Percentiles rank a stretch among this genome's conserved stretches.
Conservation (phyloP, 2,113 vertebrate genomes). For the Mus spicilegus region DNA sequence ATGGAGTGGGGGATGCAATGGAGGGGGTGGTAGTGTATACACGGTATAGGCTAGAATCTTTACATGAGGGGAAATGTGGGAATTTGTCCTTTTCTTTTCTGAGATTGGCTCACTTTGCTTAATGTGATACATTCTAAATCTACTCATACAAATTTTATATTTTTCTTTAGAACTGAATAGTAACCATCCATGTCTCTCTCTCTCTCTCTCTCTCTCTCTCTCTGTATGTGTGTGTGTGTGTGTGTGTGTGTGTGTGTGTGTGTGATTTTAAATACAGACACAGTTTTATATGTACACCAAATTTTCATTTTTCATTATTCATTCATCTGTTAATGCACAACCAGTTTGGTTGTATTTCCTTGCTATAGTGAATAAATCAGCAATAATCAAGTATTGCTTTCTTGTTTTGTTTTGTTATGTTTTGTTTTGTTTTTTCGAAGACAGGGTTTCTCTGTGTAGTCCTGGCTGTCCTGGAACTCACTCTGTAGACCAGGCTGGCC, state of each 20-base stretch:
- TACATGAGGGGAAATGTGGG: not conserved
- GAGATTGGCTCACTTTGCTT: not conserved
- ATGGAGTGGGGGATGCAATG: not conserved
- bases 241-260: too few species aligned
- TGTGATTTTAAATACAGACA: not conserved
- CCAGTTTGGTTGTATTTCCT: not conserved
- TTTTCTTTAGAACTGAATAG: not conserved
- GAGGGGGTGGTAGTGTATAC: too few species aligned
- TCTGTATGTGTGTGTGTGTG: too few species aligned
- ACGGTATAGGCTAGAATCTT: not conserved
- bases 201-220: too few species aligned
- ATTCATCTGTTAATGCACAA: not conserved
- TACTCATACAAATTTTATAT: not conserved
- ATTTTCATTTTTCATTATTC: not conserved
- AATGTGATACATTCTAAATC: not conserved
- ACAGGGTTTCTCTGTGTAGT: too few species aligned
- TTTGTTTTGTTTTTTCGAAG: too few species aligned
- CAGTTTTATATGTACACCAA: not conserved
- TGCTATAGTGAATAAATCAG: not conserved
- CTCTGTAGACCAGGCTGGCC: too few species aligned
- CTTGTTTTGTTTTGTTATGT: not conserved
- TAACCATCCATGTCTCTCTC: not conserved
- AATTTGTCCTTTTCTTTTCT: not conserved
- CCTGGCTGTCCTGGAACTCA: too few species aligned
- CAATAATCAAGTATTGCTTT: not conserved